Conservation (phyloP, 64 coral and sea anemone species). For the Montipora capricornis region DNA sequence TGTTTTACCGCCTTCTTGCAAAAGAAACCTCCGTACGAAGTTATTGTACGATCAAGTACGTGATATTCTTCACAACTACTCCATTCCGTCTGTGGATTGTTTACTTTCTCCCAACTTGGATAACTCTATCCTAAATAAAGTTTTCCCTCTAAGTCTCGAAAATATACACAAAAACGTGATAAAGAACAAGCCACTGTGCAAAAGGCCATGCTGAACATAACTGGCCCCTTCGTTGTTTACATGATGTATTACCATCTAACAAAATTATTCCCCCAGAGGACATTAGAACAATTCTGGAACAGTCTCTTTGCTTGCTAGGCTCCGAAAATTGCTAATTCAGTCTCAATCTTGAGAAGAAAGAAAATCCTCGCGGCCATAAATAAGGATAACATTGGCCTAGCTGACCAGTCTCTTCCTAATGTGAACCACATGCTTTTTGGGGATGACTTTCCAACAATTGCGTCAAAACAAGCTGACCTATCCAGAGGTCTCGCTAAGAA, state of each 20-base stretch:
- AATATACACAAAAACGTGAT: conserved; percentile 32
- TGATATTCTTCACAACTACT: conserved; percentile 11
- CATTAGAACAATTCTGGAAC: conserved; percentile 28
- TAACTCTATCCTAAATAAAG: background rate
- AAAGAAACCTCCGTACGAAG: conserved; percentile 35
- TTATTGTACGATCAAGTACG: conserved; percentile 24
- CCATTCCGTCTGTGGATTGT: conserved; percentile 5
- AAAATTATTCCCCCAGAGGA: background rate
- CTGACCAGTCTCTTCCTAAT: conserved; percentile 47
- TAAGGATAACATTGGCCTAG: conserved; percentile 20
- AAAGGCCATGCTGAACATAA: conserved; percentile 18
- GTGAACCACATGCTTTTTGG: conserved; percentile 41
- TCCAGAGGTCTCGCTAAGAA: conserved; percentile 65
- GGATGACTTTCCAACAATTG: conserved; percentile 16
- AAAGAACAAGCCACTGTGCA: conserved; percentile 27
- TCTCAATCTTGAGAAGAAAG: background rate
- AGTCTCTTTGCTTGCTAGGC: conserved; percentile 38
- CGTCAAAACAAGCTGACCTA: conserved; percentile 34
- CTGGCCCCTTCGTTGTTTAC: conserved; percentile 17
- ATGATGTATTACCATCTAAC: background rate
- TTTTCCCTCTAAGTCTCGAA: background rate
- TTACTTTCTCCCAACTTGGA: conserved; percentile 16
- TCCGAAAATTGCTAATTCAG: background rate
- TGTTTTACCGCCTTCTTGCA: background rate
- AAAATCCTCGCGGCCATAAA: conserved; percentile 25